Evolutionary conservation across 1,140 invertebrate genomes (phyloP).

Genomic region (Cyphomyrmex costatus): DNA sequence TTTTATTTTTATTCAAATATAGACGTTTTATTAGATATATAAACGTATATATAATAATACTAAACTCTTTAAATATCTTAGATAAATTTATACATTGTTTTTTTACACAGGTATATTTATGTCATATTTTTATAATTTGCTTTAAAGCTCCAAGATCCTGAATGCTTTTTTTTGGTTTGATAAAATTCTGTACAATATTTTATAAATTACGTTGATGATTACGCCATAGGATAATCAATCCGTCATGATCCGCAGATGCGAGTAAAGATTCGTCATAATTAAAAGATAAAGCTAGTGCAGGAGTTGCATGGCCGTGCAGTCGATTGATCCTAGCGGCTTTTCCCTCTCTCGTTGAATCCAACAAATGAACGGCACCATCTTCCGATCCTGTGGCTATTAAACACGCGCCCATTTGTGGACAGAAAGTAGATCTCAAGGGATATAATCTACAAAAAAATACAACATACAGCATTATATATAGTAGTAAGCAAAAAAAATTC

Average conservation of each 20-base stretch:
- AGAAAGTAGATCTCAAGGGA: conserved; percentile 93
- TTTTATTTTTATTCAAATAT: not conserved
- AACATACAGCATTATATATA: not conserved
- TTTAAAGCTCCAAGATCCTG: not conserved
- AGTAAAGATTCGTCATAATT: conserved; percentile 96
- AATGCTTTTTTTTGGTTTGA: not conserved
- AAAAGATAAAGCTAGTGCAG: conserved; percentile 94
- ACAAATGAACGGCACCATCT: conserved; percentile 94
- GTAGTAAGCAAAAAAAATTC: conserved; percentile 1
- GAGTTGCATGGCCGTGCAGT: conserved; percentile 93
- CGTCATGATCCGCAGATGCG: conserved; percentile 94
- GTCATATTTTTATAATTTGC: not conserved
- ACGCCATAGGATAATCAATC: conserved; percentile 95
- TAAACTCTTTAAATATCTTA: conserved; percentile 3
- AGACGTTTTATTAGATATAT: not conserved
- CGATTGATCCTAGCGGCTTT: conserved; percentile 92
- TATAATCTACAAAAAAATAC: conserved; percentile 81
- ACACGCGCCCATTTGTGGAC: conserved; percentile 88
- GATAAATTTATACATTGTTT: conserved; percentile 6
- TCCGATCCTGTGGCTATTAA: conserved; percentile 93
- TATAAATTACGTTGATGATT: conserved; percentile 79
- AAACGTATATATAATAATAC: conserved; percentile 12
- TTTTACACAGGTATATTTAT: conserved; percentile 1
- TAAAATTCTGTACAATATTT: not conserved
- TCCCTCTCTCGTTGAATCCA: conserved; percentile 92